Evolutionary conservation across 2,888 invertebrate species (phyloP).

Genomic region (Tachina fera): DNA sequence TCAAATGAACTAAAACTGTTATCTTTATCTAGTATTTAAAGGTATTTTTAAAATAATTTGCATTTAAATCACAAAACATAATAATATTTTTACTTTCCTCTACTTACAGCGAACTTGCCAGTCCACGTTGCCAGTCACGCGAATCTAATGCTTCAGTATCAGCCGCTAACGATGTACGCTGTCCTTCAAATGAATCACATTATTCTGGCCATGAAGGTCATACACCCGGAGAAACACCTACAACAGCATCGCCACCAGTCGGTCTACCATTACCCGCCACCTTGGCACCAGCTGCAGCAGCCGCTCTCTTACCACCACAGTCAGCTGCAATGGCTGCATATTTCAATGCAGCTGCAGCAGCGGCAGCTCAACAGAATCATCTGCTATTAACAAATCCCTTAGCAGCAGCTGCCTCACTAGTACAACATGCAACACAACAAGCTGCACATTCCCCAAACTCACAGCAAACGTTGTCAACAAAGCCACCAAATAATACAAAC

Average conservation of each 20-base stretch:
- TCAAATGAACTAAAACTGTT: too few relatives aligned
- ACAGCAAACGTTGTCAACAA: slow-evolving; percentile 84
- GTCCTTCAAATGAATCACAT: slow-evolving; percentile 90
- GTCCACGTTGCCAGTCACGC: slow-evolving; percentile 92
- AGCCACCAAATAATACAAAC: slow-evolving; percentile 75
- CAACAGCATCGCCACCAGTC: slow-evolving; percentile 86
- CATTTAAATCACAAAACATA: background rate
- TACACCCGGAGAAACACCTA: slow-evolving; percentile 84
- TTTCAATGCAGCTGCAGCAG: slow-evolving; percentile 88
- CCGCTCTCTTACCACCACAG: slow-evolving; percentile 89
- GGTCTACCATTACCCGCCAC: slow-evolving; percentile 87
- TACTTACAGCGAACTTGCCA: slow-evolving; percentile 87
- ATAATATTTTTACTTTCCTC: background rate
- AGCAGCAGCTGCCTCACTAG: slow-evolving; percentile 87
- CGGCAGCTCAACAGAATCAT: slow-evolving; percentile 89
- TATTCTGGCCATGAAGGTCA: slow-evolving; percentile 85
- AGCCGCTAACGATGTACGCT: slow-evolving; percentile 85
- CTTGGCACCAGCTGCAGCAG: slow-evolving; percentile 86
- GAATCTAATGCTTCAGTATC: slow-evolving; percentile 87
- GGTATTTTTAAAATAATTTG: background rate
- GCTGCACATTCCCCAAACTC: slow-evolving; percentile 78
- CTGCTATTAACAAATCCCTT: slow-evolving; percentile 90
- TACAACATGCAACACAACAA: slow-evolving; percentile 79
- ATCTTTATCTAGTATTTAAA: too few relatives aligned
- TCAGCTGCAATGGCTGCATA: slow-evolving; percentile 93